phyloP scores from a whole-genome alignment of 2,888 invertebrate genomes.

The Baronia brevicornis region DNA sequence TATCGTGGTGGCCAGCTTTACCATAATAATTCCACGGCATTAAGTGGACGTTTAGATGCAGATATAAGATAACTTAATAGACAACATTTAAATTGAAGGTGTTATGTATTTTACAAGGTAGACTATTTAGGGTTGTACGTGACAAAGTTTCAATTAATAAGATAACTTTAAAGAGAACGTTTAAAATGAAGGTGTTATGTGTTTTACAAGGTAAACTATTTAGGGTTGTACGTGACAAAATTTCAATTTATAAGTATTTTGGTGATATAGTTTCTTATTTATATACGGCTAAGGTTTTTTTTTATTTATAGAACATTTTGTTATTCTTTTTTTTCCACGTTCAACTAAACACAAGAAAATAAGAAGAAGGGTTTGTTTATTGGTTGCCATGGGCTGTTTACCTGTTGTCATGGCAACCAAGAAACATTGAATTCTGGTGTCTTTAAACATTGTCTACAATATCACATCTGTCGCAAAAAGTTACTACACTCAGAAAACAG shows the following conservation, averaged over 20 bases:
- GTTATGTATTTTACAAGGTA: slow-evolving; percentile 29
- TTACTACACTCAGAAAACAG: too few relatives aligned
- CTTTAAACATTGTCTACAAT: too few relatives aligned
- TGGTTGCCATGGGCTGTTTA: too few relatives aligned
- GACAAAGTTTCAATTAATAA: slow-evolving; percentile 56
- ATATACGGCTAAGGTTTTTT: too few relatives aligned
- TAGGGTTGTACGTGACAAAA: slow-evolving; percentile 50
- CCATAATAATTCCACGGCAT: slow-evolving; percentile 19
- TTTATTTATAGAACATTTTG: slow-evolving; percentile 38
- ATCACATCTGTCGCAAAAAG: too few relatives aligned
- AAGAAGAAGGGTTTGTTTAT: too few relatives aligned
- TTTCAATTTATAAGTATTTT: slow-evolving; percentile 53
- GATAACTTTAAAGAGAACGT: slow-evolving; percentile 21
- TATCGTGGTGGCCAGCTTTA: slow-evolving; percentile 32
- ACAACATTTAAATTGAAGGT: slow-evolving; percentile 19
- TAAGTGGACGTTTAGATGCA: slow-evolving; percentile 19
- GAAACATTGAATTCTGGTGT: too few relatives aligned
- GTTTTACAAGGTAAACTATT: slow-evolving; percentile 36
- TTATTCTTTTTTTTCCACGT: too few relatives aligned
- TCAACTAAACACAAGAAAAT: too few relatives aligned
- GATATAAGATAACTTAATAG: slow-evolving; percentile 19
- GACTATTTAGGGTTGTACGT: slow-evolving; percentile 45
- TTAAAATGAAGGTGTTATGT: slow-evolving; percentile 19
- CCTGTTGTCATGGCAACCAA: too few relatives aligned
- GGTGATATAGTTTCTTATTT: too few relatives aligned